These are phyloP conservation scores for Sympetrum striolatum DNA, from an alignment of 2,888 invertebrate genomes.

Conservation along the genomic window DNA sequence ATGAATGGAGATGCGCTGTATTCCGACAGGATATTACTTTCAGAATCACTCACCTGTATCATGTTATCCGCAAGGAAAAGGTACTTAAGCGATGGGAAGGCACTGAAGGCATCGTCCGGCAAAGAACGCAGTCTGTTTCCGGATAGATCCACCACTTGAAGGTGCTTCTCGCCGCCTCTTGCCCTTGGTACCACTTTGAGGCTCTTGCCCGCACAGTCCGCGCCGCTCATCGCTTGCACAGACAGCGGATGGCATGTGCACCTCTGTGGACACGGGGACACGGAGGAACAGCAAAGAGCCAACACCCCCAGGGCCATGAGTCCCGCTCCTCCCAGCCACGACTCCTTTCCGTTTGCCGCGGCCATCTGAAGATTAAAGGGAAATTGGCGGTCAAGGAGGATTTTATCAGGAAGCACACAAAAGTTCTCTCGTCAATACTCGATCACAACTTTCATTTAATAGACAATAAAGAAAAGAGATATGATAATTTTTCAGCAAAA, in stretches of 20 bases:
- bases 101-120: slow-evolving; percentile 76
- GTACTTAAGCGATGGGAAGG: slow-evolving; percentile 17
- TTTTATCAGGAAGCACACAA: background rate
- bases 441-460: too few species aligned
- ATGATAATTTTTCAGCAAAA: too few species aligned
- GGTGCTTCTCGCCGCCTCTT: slow-evolving; percentile 58
- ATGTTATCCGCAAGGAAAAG: slow-evolving; percentile 34
- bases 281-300: background rate
- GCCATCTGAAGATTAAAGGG: background rate
- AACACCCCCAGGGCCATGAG: background rate
- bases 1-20: background rate
- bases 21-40: background rate
- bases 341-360: background rate
- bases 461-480: too few species aligned
- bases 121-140: slow-evolving; percentile 79
- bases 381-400: background rate
- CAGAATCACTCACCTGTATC: slow-evolving; percentile 13
- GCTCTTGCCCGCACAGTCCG: background rate
- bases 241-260: slow-evolving; percentile 24
- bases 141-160: slow-evolving; percentile 80
- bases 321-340: background rate
- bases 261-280: background rate
- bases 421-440: too few species aligned
- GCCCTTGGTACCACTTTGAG: background rate
- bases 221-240: background rate